phyloP scores from a whole-genome alignment of 2,797 vertebrate species.

The Emys orbicularis region DNA sequence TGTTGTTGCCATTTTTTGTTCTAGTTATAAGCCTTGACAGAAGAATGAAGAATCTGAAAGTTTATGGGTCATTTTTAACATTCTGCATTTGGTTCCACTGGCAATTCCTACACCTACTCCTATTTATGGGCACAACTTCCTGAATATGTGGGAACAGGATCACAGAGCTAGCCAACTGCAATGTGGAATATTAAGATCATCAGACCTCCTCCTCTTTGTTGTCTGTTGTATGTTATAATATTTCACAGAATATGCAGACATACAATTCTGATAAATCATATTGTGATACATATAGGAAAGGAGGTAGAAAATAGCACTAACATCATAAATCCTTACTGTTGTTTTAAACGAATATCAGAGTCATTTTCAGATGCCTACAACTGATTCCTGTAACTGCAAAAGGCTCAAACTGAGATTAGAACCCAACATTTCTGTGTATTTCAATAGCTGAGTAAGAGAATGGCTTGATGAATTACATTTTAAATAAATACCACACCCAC shows the following conservation, averaged over 20 bases:
- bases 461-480: accelerated
- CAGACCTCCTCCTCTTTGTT: not conserved
- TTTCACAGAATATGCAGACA: not conserved
- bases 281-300: not conserved
- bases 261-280: not conserved
- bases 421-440: accelerated
- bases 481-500: not conserved
- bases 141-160: slow-evolving; percentile 12
- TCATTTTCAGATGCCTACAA: not conserved
- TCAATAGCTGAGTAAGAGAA: not conserved
- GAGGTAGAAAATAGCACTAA: not conserved
- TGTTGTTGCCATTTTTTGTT: not conserved
- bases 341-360: not conserved
- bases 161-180: slow-evolving; percentile 40
- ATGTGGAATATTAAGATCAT: slow-evolving; percentile 29
- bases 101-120: slow-evolving; percentile 12
- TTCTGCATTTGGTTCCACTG: not conserved
- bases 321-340: not conserved
- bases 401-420: not conserved
- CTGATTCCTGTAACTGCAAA: not conserved
- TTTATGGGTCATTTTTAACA: slow-evolving; percentile 16
- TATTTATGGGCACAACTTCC: not conserved
- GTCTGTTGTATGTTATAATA: not conserved
- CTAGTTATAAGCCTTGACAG: not conserved
- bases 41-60: slow-evolving; percentile 39